Base-by-base conservation (phyloP, 1,140 invertebrate genomes). In the Caenorhabditis inopinata region DNA sequence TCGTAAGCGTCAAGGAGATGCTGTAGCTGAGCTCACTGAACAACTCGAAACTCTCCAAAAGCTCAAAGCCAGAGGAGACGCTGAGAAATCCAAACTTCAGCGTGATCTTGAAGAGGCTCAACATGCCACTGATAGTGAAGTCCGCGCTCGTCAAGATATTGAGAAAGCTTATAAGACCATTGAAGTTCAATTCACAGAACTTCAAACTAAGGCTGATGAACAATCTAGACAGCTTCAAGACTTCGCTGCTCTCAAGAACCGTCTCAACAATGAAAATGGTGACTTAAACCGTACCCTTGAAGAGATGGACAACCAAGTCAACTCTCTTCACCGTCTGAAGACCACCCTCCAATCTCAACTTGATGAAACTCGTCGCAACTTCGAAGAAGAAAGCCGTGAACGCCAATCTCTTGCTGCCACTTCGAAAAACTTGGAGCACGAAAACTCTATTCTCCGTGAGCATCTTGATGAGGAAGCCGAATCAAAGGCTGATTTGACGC, bases 1-100 rank as follows among this genome's bases (percentile, higher is more conserved):
- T 84, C 94, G 96, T 90, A 99, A 99, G 93, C 99, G 99, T 92
- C 95, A 98, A 92, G 97, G 97, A 90, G 97, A 99, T 91, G 94
- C 96, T 87, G 94, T 97, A 87, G 93, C 94, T 85, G 96, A 98
- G 90, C 96, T 99, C 93, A 94, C 95, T 86, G 97, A 99, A 91
- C 96, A 99, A 91, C 95, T 99, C 89, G 97, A 99, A 91, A 95
- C 98, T 89, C 93, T 99, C 88, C 97, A 98, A 93, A 99, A 99
- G 91, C 92, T 96, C 89, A 99, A 98, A 92, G 94, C 95, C 89
- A 98, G 96, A 95, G 97, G 91, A 92, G 85, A 85, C n/a, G 84
- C 84, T 42, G 86, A 87, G 62, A 87, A 84, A 51, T 80, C 82
- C 32, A 85, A 88, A 76, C 81, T 88, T 38, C 86, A 88, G 79